Evolutionary conservation across 1,140 invertebrate genomes (phyloP).

Genomic region (Drosophila carrolli): DNA sequence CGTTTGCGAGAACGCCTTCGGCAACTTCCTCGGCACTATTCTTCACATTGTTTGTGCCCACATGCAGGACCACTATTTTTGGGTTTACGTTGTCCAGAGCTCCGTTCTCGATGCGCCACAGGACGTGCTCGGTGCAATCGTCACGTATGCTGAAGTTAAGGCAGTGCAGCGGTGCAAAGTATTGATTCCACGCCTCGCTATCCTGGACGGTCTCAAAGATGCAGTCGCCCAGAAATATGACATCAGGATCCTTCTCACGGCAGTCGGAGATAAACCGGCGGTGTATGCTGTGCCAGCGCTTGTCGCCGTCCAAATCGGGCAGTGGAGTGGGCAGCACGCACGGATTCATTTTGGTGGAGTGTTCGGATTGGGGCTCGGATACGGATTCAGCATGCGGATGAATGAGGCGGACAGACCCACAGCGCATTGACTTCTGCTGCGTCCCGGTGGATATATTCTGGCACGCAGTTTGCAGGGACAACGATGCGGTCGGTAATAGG

Average conservation of each 20-base stretch:
- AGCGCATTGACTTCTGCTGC: background rate
- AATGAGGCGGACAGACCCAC: background rate
- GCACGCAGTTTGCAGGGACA: background rate
- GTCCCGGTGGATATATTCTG: background rate
- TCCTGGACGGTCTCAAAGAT: constrained; percentile 91
- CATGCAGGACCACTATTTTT: constrained; percentile 94
- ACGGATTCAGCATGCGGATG: constrained; percentile 1
- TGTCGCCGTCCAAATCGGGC: constrained; percentile 85
- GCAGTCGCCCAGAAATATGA: constrained; percentile 96
- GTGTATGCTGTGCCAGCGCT: constrained; percentile 86
- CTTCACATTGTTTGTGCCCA: constrained; percentile 94
- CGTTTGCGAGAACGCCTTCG: constrained; percentile 92
- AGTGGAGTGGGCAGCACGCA: constrained; percentile 87
- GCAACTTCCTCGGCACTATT: constrained; percentile 91
- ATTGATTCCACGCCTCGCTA: constrained; percentile 93
- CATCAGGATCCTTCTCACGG: constrained; percentile 94
- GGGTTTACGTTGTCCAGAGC: constrained; percentile 94
- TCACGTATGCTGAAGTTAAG: constrained; percentile 96
- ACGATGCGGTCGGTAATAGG: background rate
- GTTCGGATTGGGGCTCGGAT: background rate
- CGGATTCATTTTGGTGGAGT: constrained; percentile 85
- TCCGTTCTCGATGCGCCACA: constrained; percentile 95
- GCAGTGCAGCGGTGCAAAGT: constrained; percentile 94
- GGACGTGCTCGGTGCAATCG: constrained; percentile 94
- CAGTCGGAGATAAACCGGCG: constrained; percentile 92